Percentiles rank a stretch among this genome's conserved stretches.
Evolutionary conservation across 2,113 vertebrate species (phyloP).

Genomic region (Coracopsis vasa): DNA sequence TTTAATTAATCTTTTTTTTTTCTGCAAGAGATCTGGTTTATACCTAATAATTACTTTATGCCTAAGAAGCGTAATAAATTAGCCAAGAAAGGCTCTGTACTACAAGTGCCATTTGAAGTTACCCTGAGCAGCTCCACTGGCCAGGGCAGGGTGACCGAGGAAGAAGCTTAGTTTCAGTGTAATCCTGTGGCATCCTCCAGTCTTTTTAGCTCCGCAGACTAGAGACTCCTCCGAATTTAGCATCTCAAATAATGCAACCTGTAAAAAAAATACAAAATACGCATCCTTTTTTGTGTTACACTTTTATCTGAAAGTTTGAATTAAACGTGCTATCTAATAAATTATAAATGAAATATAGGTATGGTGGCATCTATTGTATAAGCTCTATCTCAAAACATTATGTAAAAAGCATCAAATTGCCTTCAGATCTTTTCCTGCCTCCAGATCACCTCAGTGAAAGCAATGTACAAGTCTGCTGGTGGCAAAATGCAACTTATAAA

Average conservation of each 20-base stretch:
- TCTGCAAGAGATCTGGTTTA: neutral
- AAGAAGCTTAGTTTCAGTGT: neutral
- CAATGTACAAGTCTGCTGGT: neutral
- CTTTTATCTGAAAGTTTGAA: neutral
- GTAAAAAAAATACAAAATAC: neutral
- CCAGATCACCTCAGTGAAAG: neutral
- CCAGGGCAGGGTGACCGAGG: neutral
- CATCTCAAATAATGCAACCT: neutral
- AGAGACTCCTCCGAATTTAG: neutral
- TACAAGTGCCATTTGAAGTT: neutral
- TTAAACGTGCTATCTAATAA: neutral
- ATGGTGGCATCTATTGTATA: neutral
- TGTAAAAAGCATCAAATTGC: neutral
- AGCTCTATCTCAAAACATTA: neutral
- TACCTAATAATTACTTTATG: neutral
- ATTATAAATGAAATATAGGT: neutral
- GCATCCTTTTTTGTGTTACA: neutral
- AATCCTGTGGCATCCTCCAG: neutral
- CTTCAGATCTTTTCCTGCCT: neutral
- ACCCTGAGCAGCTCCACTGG: neutral
- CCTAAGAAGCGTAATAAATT: neutral
- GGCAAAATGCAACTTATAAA: neutral
- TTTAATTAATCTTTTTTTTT: neutral
- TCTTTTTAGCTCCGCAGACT: neutral
- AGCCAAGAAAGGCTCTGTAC: neutral